Conservation (phyloP, 2,797 vertebrate genomes). For the Pitangus sulphuratus region DNA sequence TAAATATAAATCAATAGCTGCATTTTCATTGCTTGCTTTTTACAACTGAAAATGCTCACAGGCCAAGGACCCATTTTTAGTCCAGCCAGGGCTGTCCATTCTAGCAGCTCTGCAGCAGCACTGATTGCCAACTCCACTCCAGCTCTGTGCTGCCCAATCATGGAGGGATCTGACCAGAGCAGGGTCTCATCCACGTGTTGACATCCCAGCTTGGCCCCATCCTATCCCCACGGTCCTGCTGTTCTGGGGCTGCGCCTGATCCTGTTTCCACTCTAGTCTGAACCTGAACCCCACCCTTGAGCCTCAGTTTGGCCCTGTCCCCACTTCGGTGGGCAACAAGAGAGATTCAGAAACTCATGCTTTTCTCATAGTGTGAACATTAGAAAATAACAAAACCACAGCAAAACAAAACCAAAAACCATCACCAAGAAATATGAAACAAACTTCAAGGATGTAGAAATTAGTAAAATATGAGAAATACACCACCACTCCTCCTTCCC, state of each 20-base stretch:
- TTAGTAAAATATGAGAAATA: background rate
- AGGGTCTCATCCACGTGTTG: background rate
- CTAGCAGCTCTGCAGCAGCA: background rate
- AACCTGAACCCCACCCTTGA: background rate
- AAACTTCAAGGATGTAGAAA: background rate
- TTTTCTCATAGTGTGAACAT: background rate
- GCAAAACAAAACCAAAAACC: background rate
- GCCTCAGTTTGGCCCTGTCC: background rate
- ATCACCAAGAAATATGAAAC: background rate
- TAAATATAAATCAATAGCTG: background rate
- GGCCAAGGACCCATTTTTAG: background rate
- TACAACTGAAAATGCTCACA: background rate
- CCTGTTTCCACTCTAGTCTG: background rate
- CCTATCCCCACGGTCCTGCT: fast-evolving
- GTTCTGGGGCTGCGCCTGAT: background rate
- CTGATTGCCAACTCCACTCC: background rate
- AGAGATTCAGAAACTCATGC: background rate
- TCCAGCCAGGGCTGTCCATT: background rate
- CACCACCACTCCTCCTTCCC: background rate
- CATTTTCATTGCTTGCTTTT: background rate
- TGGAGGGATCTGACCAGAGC: background rate
- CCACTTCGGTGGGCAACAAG: background rate
- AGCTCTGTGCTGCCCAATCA: background rate
- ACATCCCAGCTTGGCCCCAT: fast-evolving
- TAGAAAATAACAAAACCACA: background rate